A percentile compares a stretch with the other conserved stretches of the same genome.
Evolutionary conservation across 2,797 vertebrate genomes (phyloP).

Genomic region (Enteromius afrohamiltoni): DNA sequence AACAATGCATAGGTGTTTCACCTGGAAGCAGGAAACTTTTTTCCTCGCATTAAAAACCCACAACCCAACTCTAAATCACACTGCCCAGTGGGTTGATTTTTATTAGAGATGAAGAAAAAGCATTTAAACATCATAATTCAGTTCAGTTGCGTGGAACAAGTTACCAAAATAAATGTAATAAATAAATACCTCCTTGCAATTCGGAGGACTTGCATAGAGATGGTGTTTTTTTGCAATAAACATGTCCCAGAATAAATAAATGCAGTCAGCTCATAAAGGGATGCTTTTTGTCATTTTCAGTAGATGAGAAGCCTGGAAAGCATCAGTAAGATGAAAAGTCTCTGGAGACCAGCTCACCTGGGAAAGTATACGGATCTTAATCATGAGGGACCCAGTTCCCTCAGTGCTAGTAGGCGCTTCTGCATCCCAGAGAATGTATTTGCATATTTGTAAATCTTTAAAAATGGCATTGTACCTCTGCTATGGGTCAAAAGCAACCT

Average conservation of each 20-base stretch:
- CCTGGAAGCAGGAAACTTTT: slow-evolving; percentile 67
- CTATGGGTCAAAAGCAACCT: slow-evolving; percentile 39
- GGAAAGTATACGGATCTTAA: slow-evolving; percentile 72
- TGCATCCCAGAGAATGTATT: slow-evolving; percentile 33
- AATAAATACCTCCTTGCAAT: background rate
- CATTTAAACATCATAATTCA: slow-evolving; percentile 19
- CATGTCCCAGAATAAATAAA: slow-evolving; percentile 18
- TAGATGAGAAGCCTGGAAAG: slow-evolving; percentile 41
- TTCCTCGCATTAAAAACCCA: slow-evolving; percentile 58
- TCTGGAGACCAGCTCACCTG: slow-evolving; percentile 67
- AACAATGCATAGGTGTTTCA: slow-evolving; percentile 76
- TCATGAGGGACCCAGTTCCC: slow-evolving; percentile 77
- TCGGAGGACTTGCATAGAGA: background rate
- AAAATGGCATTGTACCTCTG: slow-evolving; percentile 21
- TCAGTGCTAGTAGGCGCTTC: slow-evolving; percentile 23
- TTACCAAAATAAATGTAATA: background rate
- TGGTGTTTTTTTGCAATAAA: slow-evolving; percentile 9
- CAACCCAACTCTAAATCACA: slow-evolving; percentile 55
- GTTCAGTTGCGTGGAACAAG: background rate
- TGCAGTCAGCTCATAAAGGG: background rate
- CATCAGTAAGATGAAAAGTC: slow-evolving; percentile 56
- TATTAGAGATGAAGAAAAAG: slow-evolving; percentile 51
- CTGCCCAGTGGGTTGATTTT: slow-evolving; percentile 58
- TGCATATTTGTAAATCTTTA: slow-evolving; percentile 55
- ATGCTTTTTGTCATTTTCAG: slow-evolving; percentile 48